Percentiles rank a stretch among this genome's conserved stretches.
Conservation (phyloP, 1,140 invertebrate genomes). For the Sesamia nonagrioides region DNA sequence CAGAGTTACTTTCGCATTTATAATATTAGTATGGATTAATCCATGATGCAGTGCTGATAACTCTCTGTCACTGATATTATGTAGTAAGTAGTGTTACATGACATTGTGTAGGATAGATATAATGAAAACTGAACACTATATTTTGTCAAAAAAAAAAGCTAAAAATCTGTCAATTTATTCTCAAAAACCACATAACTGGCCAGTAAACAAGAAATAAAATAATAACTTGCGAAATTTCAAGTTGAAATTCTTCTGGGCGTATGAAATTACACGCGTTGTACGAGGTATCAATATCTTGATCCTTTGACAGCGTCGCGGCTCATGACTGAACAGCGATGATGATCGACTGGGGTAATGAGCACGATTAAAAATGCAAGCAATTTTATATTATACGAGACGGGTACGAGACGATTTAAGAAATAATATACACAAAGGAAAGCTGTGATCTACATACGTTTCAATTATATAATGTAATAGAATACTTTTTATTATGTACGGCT, state of each 20-base stretch:
- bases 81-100: no score
- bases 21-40: no score
- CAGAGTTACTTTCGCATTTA: no score
- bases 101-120: no score
- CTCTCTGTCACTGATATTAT: no score
- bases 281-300: conserved; percentile 2
- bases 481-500: no score
- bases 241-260: neutral
- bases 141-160: no score
- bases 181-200: conserved; percentile 13
- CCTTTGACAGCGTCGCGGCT: conserved; percentile 30
- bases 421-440: no score
- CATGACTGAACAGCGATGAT: conserved; percentile 45
- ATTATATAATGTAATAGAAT: no score
- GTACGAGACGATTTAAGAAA: conserved; percentile 55
- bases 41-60: no score
- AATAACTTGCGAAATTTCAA: neutral
- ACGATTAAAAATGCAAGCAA: conserved; percentile 49
- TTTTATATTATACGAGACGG: conserved; percentile 43
- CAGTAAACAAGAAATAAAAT: neutral
- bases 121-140: no score
- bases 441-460: no score
- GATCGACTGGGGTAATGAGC: conserved; percentile 57
- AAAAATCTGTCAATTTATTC: neutral
- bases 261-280: conserved; percentile 18